Conservation (phyloP, 2,888 invertebrate species). For the Ecliptopera silaceata region DNA sequence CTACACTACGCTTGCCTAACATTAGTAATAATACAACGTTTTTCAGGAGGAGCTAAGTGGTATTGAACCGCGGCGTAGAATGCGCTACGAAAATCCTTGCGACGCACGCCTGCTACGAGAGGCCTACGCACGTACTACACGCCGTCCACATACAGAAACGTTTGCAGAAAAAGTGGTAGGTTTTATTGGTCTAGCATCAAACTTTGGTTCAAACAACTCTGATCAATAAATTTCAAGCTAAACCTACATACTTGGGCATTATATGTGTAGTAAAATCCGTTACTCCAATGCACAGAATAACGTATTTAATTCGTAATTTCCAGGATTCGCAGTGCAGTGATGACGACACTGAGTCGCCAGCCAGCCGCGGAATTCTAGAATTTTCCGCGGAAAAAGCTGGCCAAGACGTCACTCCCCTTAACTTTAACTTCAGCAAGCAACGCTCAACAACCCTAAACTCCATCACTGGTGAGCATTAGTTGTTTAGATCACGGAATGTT, state of each 20-base stretch:
- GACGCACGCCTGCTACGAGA: constrained; percentile 74
- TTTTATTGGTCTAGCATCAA: background rate
- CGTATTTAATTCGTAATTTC: constrained; percentile 20
- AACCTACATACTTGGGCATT: background rate
- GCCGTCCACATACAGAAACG: constrained; percentile 74
- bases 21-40: background rate
- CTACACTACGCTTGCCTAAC: no score
- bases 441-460: constrained; percentile 89
- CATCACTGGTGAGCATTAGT: constrained; percentile 84
- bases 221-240: background rate
- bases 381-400: constrained; percentile 94
- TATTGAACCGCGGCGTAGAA: constrained; percentile 78
- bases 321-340: constrained; percentile 80
- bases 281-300: no score
- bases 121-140: constrained; percentile 73
- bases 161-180: constrained; percentile 76
- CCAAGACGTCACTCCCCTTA: constrained; percentile 93
- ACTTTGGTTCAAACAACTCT: background rate
- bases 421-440: constrained; percentile 89
- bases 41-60: constrained; percentile 84
- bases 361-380: constrained; percentile 89
- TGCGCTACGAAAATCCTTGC: constrained; percentile 73
- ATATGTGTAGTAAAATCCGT: background rate
- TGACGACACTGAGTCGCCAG: constrained; percentile 77
- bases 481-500: constrained; percentile 41